These are phyloP conservation scores for Campopleginae sp. DNA, from an alignment of 2,888 invertebrate species.

Conservation along the genomic window DNA sequence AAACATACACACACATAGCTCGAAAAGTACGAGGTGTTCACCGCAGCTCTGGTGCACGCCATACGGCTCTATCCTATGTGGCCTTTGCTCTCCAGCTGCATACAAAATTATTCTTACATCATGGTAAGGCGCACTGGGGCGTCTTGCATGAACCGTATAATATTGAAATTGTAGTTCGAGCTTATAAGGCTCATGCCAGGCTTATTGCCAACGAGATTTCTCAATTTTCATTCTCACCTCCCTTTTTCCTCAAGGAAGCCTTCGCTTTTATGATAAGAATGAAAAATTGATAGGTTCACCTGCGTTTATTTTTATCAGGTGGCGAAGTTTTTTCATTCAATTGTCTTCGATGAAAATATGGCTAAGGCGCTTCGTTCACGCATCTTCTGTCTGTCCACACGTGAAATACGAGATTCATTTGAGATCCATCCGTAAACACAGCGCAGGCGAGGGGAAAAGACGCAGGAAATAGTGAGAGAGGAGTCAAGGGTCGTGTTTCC, in stretches of 20 bases:
- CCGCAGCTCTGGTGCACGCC: conserved; percentile 47
- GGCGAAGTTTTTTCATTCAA: no score
- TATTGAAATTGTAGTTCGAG: conserved; percentile 46
- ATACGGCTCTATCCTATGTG: conserved; percentile 45
- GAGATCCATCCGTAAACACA: background rate
- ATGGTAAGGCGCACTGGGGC: conserved; percentile 35
- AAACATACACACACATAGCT: conserved; percentile 1
- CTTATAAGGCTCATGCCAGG: conserved; percentile 4
- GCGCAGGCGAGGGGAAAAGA: background rate
- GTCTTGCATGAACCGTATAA: conserved; percentile 21
- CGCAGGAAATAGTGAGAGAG: background rate
- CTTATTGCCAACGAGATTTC: conserved; percentile 50
- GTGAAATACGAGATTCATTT: background rate
- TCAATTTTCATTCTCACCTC: conserved; percentile 36
- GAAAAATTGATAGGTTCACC: background rate
- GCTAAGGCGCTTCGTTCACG: background rate
- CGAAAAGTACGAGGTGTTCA: conserved; percentile 37
- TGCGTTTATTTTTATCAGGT: no score
- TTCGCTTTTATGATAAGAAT: background rate
- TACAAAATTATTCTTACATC: conserved; percentile 65
- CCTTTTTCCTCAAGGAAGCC: background rate
- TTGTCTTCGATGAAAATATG: background rate
- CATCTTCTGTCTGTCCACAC: background rate
- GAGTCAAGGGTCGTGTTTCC: conserved; percentile 1
- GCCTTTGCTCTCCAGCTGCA: conserved; percentile 17